Evolutionary conservation across 2,888 invertebrate species (phyloP).

Genomic region (Phania funesta): DNA sequence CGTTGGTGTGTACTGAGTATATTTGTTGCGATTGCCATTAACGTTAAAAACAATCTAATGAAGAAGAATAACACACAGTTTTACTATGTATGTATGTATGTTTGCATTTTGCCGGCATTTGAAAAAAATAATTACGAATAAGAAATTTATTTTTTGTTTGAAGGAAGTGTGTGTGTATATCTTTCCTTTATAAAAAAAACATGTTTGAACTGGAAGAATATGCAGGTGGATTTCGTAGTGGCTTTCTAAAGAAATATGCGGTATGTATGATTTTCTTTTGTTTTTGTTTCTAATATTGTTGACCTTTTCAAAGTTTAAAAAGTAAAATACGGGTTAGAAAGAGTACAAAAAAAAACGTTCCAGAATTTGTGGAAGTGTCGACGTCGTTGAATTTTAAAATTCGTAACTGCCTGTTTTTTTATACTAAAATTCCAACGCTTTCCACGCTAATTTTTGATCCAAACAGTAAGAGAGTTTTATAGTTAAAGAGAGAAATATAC

Average conservation of each 20-base stretch:
- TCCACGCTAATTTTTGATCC: not conserved
- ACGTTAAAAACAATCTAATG: conserved; percentile 21
- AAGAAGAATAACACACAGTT: not conserved
- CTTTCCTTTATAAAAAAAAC: not conserved
- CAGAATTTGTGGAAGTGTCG: no score
- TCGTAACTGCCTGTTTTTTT: conserved; percentile 56
- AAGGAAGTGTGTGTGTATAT: not conserved
- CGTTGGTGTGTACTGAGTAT: not conserved
- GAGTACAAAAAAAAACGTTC: no score
- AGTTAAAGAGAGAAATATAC: no score
- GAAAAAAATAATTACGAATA: conserved; percentile 3
- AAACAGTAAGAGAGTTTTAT: no score
- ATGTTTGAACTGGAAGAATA: conserved; percentile 87
- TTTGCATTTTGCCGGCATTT: conserved; percentile 3
- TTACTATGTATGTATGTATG: not conserved
- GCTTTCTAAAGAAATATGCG: conserved; percentile 85
- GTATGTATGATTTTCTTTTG: conserved; percentile 82
- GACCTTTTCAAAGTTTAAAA: no score
- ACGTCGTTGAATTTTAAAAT: conserved; percentile 49
- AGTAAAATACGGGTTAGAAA: no score
- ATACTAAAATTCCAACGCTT: conserved; percentile 35
- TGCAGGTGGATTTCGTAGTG: conserved; percentile 85
- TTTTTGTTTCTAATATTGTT: not conserved
- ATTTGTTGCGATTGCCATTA: conserved; percentile 4
- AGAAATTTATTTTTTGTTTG: not conserved